Base-by-base conservation (phyloP, 1,140 invertebrate species). In the Reticulitermes speratus region DNA sequence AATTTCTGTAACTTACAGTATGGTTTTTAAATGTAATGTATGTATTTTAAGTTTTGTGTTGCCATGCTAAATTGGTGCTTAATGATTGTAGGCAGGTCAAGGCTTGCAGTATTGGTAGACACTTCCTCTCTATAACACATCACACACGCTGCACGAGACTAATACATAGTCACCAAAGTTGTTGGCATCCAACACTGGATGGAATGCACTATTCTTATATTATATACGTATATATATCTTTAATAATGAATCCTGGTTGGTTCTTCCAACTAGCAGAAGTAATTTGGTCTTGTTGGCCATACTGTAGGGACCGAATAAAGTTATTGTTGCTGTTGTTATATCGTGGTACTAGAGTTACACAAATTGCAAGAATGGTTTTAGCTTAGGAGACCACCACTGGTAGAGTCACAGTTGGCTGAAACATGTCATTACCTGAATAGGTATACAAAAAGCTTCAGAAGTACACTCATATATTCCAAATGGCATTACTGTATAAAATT, bases 1-100 rank as follows among this genome's bases (percentile, higher is more conserved):
- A 86, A 84, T 86, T 86, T 86, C 86, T 69, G 59, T 84, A 84
- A 86, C 83, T 65, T 86, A 83, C 86, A 86, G 59, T 86, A 86
- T 86, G 59, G 82, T 84, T 84, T 86, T 86, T 86, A 82, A 69
- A 84, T 86, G 86, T 86, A 86, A 48, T 84, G 83, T 86, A 86
- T 84, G 75, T 85, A 81, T 85, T 55, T 85, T 75, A 85, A 84
- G 59, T 83, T 86, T 86, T 86, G 83, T 86, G 86, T 86, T 86
- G 86, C 65, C 86, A 86, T 86, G 82, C 82, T 84, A 84, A 75
- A 55, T 69, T 86, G 86, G 86, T 86, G 86, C 86, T 86, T 86
- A 38, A 86, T 86, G 52, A 84, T 84, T 84, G 83, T 86, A 86
- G 86, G 83, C 86, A 69, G 48, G 65, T 86, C 21, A 25, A 65